Base-by-base conservation (phyloP, 2,113 vertebrate genomes). In the Vulpes vulpes region DNA sequence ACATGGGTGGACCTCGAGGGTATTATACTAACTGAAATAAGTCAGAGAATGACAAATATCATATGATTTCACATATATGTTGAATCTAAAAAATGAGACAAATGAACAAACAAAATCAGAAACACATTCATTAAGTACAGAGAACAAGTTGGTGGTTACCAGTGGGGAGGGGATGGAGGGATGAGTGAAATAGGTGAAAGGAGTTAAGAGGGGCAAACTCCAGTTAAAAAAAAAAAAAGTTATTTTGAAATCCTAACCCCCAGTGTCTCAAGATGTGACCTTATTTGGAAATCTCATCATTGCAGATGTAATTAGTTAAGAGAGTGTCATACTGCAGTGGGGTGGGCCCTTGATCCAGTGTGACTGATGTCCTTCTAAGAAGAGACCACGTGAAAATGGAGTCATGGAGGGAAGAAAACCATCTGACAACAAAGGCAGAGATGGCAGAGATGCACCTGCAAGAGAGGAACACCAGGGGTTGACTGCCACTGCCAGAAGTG, bases 161-260 rank as follows among this genome's bases (percentile, higher is more conserved):
- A 9, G 73, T 49, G 43, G 73, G 43, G 43, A 76, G 73, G 43
- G 14, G 23, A 27, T 27, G 73, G 38, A 12, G 69, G 71, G 35
- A 43, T 43, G 71, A 5, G 35, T 38, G 35, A 73, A 23, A 73
- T 38, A 23, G 71, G 71, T 73, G 35, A 22, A 49, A 76, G 73
- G 43, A 25, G 51, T 49, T 51, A 51, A 76, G 25, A 76, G 73
- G 73, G 49, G 23, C 14, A 76, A 27, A 78, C 43, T 30, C 38
- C 23, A 49, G 32, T 69, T n/a, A 6, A 35, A 71, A 51, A 76
- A 30, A 27, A 76, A 49, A 64, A 69, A 94, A 92, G 65, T 49
- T 55, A 59, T 81, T 96, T 96, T 93, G 92, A 93, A 79, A 57
- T 87, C 32, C 69, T 80, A 90, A 91, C 9, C 14, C 1, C 8